Conservation (phyloP, 2,113 vertebrate genomes). For the Zeus faber region DNA sequence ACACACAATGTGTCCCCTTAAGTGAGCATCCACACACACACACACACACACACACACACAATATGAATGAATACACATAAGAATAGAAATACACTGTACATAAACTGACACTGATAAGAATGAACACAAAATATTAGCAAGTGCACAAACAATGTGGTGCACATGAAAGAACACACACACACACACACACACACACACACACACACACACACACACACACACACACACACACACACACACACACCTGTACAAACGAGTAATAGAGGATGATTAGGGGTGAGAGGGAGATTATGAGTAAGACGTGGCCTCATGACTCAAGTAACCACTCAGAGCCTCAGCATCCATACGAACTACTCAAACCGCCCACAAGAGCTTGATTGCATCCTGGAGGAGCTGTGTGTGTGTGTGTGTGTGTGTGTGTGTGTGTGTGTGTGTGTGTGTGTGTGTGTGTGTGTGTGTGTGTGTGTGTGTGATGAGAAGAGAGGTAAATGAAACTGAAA, state of each 20-base stretch:
- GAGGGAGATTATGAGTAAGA: constrained; percentile 50
- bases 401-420: constrained; percentile 3
- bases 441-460: too few relatives aligned
- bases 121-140: not conserved
- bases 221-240: constrained; percentile 12
- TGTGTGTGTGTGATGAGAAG: constrained; percentile 23
- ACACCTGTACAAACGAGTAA: not conserved
- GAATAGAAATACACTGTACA: not conserved
- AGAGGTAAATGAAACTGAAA: too few relatives aligned
- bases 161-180: constrained; percentile 10
- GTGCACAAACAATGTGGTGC: not conserved
- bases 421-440: constrained; percentile 1
- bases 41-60: constrained; percentile 4
- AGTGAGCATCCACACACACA: constrained; percentile 7
- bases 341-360: constrained; percentile 48
- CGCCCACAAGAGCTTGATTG: constrained; percentile 67
- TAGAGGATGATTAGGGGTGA: constrained; percentile 57
- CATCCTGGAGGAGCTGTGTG: constrained; percentile 44
- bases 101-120: not conserved
- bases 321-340: constrained; percentile 48
- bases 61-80: constrained; percentile 11
- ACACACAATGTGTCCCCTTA: too few relatives aligned
- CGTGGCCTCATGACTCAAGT: constrained; percentile 60
- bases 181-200: constrained; percentile 1
- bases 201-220: constrained; percentile 18